These are phyloP conservation scores for Drosophila anceps DNA, from an alignment of 2,888 invertebrate species.

Conservation along the genomic window DNA sequence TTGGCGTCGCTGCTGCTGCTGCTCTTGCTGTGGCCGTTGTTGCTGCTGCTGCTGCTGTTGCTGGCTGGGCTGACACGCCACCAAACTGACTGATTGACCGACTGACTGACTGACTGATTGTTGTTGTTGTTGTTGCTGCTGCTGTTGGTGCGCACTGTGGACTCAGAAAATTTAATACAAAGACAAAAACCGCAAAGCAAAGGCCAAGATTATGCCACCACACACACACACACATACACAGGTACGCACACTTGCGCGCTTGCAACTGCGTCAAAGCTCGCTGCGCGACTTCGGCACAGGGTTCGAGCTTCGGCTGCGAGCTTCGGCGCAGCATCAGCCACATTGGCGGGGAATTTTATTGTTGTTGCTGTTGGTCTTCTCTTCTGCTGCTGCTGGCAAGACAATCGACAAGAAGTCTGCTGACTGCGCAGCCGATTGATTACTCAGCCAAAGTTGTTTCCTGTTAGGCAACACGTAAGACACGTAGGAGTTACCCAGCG, in stretches of 20 bases:
- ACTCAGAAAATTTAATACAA: slow-evolving; percentile 50
- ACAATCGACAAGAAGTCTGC: slow-evolving; percentile 58
- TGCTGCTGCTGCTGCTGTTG: slow-evolving; percentile 33
- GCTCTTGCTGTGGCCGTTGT: slow-evolving; percentile 2
- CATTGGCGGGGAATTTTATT: slow-evolving; percentile 25
- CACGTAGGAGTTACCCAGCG: background rate
- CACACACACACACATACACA: slow-evolving; percentile 32
- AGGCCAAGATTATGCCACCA: slow-evolving; percentile 80
- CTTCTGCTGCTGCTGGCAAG: slow-evolving; percentile 2
- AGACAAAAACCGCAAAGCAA: slow-evolving; percentile 59
- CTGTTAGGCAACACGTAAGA: slow-evolving; percentile 18
- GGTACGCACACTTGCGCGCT: slow-evolving; percentile 48
- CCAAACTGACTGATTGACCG: slow-evolving; percentile 64
- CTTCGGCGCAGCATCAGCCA: slow-evolving; percentile 42
- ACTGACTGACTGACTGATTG: slow-evolving; percentile 50
- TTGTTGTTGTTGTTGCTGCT: slow-evolving; percentile 40
- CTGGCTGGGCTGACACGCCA: slow-evolving; percentile 45
- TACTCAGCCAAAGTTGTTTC: slow-evolving; percentile 32
- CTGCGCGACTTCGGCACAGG: slow-evolving; percentile 33
- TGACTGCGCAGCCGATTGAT: slow-evolving; percentile 35
- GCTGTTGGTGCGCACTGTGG: slow-evolving; percentile 43
- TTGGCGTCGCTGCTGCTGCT: slow-evolving; percentile 26
- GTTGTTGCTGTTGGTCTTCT: slow-evolving; percentile 5
- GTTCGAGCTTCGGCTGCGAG: slow-evolving; percentile 29
- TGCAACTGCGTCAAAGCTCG: slow-evolving; percentile 54